phyloP scores from a whole-genome alignment of 2,797 vertebrate species.

The Danio aesculapii region DNA sequence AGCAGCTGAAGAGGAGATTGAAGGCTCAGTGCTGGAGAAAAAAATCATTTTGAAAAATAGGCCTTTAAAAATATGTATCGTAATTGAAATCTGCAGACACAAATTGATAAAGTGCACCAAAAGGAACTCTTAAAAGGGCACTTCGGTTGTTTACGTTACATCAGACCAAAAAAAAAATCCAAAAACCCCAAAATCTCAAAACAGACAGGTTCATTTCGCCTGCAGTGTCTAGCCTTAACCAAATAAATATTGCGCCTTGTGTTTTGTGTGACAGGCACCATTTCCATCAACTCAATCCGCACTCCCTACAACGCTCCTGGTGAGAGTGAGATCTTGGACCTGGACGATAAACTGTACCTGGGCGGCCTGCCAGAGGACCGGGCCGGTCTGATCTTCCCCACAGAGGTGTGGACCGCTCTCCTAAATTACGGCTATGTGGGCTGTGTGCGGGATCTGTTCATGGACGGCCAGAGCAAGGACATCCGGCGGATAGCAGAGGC shows the following conservation, averaged over 20 bases:
- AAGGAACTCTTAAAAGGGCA: too few species aligned
- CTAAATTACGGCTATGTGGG: constrained; percentile 98
- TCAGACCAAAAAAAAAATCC: too few species aligned
- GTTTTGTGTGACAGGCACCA: constrained; percentile 85
- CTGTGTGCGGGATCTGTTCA: constrained; percentile 96
- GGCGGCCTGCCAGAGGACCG: constrained; percentile 97
- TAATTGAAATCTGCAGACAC: too few species aligned
- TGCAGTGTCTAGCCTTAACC: not conserved
- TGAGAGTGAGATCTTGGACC: constrained; percentile 96
- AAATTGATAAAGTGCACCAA: too few species aligned
- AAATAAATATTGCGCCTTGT: not conserved
- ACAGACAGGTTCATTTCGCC: too few species aligned
- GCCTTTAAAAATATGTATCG: too few species aligned
- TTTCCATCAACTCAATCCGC: constrained; percentile 95
- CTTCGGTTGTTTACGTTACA: too few species aligned
- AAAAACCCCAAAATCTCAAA: too few species aligned
- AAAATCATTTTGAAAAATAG: too few species aligned
- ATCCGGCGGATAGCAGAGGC: constrained; percentile 95
- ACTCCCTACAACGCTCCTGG: constrained; percentile 96
- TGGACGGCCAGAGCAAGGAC: constrained; percentile 98
- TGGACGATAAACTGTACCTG: constrained; percentile 95
- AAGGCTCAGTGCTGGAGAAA: too few species aligned
- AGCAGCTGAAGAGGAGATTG: too few species aligned
- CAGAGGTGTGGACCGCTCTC: constrained; percentile 88
- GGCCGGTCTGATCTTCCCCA: constrained; percentile 94